A percentile compares a stretch with the other conserved stretches of the same genome.
phyloP scores from a whole-genome alignment of 2,888 invertebrate genomes.

The Gymnocheta viridis region DNA sequence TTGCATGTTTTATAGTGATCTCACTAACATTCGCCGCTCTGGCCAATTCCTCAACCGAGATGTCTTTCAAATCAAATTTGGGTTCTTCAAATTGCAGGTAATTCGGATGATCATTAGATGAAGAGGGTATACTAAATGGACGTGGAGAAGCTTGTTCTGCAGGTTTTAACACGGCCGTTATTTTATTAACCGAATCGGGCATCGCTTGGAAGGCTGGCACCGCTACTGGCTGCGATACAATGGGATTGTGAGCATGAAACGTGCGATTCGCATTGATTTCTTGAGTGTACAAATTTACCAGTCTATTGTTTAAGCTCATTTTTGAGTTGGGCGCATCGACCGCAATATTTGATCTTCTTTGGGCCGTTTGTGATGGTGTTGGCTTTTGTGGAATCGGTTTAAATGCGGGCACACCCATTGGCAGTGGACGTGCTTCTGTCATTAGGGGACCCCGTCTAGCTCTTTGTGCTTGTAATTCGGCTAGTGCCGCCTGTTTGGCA shows the following conservation, averaged over 20 bases:
- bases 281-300: constrained; percentile 74
- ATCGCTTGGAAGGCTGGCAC: constrained; percentile 84
- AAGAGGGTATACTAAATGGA: constrained; percentile 20
- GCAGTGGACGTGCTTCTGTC: constrained; percentile 84
- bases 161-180: constrained; percentile 70
- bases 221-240: constrained; percentile 74
- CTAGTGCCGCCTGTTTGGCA: constrained; percentile 47
- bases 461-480: constrained; percentile 52
- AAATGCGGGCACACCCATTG: constrained; percentile 89
- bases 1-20: constrained; percentile 89
- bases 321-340: constrained; percentile 77
- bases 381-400: constrained; percentile 88
- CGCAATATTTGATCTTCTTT: constrained; percentile 75
- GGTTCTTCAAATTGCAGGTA: constrained; percentile 80
- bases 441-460: constrained; percentile 74
- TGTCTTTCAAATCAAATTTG: constrained; percentile 78
- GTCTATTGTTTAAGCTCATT: constrained; percentile 77
- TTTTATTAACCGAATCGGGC: constrained; percentile 83
- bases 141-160: neutral
- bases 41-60: constrained; percentile 83
- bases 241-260: constrained; percentile 77
- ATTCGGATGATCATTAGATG: constrained; percentile 75
- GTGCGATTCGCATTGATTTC: constrained; percentile 77
- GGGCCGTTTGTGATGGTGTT: constrained; percentile 70
- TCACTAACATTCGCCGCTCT: constrained; percentile 90